Evolutionary conservation across 1,140 invertebrate genomes (phyloP).

Genomic region (Oreohelix idahoensis): DNA sequence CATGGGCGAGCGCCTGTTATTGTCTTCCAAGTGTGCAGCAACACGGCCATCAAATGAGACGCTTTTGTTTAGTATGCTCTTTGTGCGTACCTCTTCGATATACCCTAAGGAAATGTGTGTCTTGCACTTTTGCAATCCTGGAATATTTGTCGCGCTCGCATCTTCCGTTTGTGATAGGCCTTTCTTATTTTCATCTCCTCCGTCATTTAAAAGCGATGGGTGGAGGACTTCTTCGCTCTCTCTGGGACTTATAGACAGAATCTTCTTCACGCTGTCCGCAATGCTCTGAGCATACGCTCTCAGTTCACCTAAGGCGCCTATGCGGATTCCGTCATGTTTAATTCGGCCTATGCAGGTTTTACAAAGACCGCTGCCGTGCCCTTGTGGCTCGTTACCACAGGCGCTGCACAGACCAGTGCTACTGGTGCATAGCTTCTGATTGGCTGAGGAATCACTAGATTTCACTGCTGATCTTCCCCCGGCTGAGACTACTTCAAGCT

Average conservation of each 20-base stretch:
- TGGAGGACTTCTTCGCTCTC: not conserved
- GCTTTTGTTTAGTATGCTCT: not conserved
- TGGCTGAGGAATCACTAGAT: not conserved
- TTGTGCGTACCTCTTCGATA: not conserved
- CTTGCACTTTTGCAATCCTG: not conserved
- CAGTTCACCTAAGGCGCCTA: not conserved
- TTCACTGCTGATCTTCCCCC: not conserved
- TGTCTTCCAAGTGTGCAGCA: not conserved
- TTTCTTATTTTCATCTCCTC: not conserved
- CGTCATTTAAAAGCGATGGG: not conserved
- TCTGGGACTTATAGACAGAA: not conserved
- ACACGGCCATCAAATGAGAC: not conserved
- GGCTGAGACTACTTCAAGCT: not conserved
- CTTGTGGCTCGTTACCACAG: not conserved
- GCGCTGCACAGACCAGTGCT: not conserved
- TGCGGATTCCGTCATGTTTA: not conserved
- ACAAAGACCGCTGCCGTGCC: not conserved
- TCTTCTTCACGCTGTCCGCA: constrained; percentile 15
- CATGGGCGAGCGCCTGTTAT: not conserved
- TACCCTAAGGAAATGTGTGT: not conserved
- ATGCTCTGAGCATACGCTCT: constrained; percentile 17
- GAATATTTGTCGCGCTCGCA: not conserved
- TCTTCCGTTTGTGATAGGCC: not conserved
- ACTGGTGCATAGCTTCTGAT: not conserved
- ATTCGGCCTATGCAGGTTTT: constrained; percentile 1